Evolutionary conservation across 2,797 vertebrate species (phyloP), one percentile per base, ranked within the genome.

Genomic region (Acanthopagrus latus): DNA sequence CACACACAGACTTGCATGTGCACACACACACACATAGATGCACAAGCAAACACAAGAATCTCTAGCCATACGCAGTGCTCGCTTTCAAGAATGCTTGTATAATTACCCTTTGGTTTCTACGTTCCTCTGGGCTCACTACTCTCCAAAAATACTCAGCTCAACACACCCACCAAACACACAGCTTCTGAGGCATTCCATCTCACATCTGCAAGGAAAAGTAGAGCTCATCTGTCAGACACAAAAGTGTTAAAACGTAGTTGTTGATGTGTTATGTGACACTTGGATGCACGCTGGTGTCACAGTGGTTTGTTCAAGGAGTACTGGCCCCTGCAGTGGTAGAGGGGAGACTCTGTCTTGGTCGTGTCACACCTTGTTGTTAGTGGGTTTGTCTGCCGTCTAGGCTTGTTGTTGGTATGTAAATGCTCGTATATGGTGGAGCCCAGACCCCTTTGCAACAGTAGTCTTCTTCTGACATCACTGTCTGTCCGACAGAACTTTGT

Each of bases 391-490:
- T 91, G 91, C 91, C 80, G 88, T 92, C 93, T 90, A 89, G 92
- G 91, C 91, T 93, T 91, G 91, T 92, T 94, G 91, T 91, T 91
- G 88, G 93, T 94, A 94, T 94, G 93, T 91, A 92, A 93, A 94
- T 92, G 78, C 78, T 77, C 3, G 52, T 77, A 82, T 90, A 82
- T 66, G 18, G 52, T 84, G 47, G 69, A 76, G 76, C 44, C 62
- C 21, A 81, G 73, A 86, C 64, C 65, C 38, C 68, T 80, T 80
- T 67, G 64, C 44, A 70, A 77, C 74, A 75, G 57, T 4, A 33
- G 60, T 67, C 67, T 50, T 64, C 68, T 27, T 48, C n/a, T 84
- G 67, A 74, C 77, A 67, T 59, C 56, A 57, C 75, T 52, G 50
- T 73, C 79, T 69, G 52, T 54, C 71, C 71, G 70, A 43, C 50